Evolutionary conservation across 2,888 invertebrate genomes (phyloP), one percentile per base, ranked within the genome.

Genomic region (Cylloceria caligata): DNA sequence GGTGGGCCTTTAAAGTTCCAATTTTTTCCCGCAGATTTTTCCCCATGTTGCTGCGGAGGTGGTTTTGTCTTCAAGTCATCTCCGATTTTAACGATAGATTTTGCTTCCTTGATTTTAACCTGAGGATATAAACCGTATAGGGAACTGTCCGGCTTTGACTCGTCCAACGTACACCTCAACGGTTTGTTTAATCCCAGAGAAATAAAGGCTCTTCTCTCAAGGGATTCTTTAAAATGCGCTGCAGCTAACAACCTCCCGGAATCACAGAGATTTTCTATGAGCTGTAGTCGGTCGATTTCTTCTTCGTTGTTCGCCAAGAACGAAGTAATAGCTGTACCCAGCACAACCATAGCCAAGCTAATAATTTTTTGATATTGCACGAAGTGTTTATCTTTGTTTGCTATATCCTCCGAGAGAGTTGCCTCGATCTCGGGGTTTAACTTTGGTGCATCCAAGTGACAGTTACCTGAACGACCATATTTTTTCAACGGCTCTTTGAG

Each of bases 201-300:
- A 16, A 81, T 76, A 21, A 76, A 81, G 1, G 76, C 71, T 76
- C 65, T 62, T 67, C 76, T 65, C 49, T 76, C 72, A n/a, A 42
- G 11, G 7, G 81, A 76, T 16, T 64, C 30, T 27, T 55, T 52
- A 11, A 24, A 49, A 36, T 81, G 72, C 0, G 65, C 42, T 42
- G 76, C n/a, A n/a, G n/a, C n/a, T n/a, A n/a, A n/a, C n/a, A 76
- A 24, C n/a, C 69, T 76, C 27, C 68, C 60, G 1, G 68, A 9
- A 19, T 76, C 76, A n/a, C 77, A 49, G 4, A 69, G 27, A 36
- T 69, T 45, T 36, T 77, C 77, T 1, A 77, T 27, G 11, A 77
- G 36, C 11, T 19, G 34, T 6, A 34, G 19, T 21, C 24, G 60
- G 5, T 76, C 76, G 19, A 76, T 42, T 2, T 34, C 45, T 42